Evolutionary conservation across 2,888 invertebrate genomes (phyloP), one percentile per base, ranked within the genome.

Genomic region (Rhaphigaster nebulosa): DNA sequence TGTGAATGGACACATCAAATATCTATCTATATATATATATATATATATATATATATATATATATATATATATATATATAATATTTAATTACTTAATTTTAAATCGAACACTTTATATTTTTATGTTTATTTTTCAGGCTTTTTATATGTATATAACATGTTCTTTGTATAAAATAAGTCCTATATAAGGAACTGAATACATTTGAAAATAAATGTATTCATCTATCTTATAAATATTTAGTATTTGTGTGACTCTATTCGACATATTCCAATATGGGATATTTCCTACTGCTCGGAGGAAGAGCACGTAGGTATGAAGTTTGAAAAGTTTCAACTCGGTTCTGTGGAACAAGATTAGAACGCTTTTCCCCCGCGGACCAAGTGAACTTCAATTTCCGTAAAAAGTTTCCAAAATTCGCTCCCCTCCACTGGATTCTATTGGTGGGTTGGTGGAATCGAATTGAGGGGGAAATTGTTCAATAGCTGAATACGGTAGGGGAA

Each of bases 301-400:
- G 70, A 38, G 34, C 70, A 76, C 70, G 70, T 76, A 76, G 38
- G 70, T n/a, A n/a, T 34, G 38, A 38, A 76, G 70, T 76, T 76
- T 76, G 84, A 84, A 84, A 84, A 41, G 45, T 45, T 84, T 50
- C 41, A 84, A 84, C 84, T 84, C 26, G 45, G 41, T 84, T 41
- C n/a, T 1, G 8, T n/a, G 84, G 45, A 84, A 84, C 84, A 45
- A 50, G 84, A 84, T 84, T 84, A 84, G 45, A 84, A 45, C 84
- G 38, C 84, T 45, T 45, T n/a, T 4, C 45, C 45, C 41, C 84
- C 8, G 3, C 84, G n/a, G 45, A 50, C 84, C 45, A n/a, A 45
- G 84, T 84, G 84, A 84, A 84, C 45, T 41, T 45, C 84, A 45
- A 84, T 84, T 84, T 84, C 84, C 84, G 41, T 50, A 84, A 84